Percentiles rank a stretch among this genome's conserved stretches.
These are phyloP conservation scores for Cataglyphis rosenhaueri DNA, from an alignment of 2,888 invertebrate genomes.

Conservation along the genomic window DNA sequence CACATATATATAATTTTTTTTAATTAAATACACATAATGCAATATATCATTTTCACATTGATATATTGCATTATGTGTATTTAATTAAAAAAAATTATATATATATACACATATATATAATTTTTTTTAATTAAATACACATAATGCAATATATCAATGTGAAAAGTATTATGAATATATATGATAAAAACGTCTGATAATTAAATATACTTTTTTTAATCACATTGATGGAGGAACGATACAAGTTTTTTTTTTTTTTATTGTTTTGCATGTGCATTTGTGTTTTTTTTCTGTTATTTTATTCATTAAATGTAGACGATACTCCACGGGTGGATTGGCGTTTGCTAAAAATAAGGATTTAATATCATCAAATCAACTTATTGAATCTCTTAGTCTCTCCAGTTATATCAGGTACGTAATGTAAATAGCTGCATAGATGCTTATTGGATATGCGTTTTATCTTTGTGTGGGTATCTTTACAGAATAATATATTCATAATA, in stretches of 20 bases:
- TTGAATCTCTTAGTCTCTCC: conserved; percentile 83
- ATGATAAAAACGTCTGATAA: conserved; percentile 8
- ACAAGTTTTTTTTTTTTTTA: conserved; percentile 38
- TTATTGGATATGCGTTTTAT: conserved; percentile 8
- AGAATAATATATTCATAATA: conserved; percentile 6
- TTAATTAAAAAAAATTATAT: too few relatives aligned
- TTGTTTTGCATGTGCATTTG: conserved; percentile 75
- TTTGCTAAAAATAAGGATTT: conserved; percentile 83
- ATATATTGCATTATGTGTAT: too few relatives aligned
- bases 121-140: background rate
- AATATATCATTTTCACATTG: too few relatives aligned
- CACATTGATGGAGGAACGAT: conserved; percentile 11
- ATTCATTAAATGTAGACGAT: conserved; percentile 76
- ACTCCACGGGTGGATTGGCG: conserved; percentile 82
- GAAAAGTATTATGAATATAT: conserved; percentile 3
- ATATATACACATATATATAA: too few relatives aligned
- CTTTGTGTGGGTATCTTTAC: background rate
- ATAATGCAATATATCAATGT: background rate
- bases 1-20: background rate
- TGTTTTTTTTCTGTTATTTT: conserved; percentile 57
- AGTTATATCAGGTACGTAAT: conserved; percentile 82
- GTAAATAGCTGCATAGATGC: conserved; percentile 29
- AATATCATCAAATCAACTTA: conserved; percentile 82
- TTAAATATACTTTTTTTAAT: background rate
- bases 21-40: background rate